These are phyloP conservation scores for Eurosta solidaginis DNA, from an alignment of 1,140 invertebrate species.

Conservation along the genomic window DNA sequence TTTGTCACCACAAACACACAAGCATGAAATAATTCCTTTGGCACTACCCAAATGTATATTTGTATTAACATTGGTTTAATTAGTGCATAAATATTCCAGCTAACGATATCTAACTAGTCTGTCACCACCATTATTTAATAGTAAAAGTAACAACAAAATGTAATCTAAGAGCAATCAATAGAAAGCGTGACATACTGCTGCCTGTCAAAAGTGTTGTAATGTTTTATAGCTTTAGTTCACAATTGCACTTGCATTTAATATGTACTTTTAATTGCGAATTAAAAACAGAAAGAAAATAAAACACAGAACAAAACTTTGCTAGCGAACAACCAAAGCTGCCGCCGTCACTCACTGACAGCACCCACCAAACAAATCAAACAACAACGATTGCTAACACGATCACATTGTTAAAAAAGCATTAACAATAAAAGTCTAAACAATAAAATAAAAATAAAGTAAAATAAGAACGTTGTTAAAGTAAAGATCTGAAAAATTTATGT, in stretches of 20 bases:
- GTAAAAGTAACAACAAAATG: too few species aligned
- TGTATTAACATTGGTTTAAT: too few species aligned
- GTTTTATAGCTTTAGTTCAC: not conserved
- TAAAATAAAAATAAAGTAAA: not conserved
- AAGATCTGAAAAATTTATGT: not conserved
- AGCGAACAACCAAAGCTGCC: too few species aligned
- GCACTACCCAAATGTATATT: too few species aligned
- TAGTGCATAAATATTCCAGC: too few species aligned
- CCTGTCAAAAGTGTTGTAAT: conserved; percentile 12
- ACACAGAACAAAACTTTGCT: not conserved
- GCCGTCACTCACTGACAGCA: not conserved
- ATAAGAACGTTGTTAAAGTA: not conserved
- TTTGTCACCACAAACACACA: too few species aligned
- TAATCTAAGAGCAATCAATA: too few species aligned
- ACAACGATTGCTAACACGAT: not conserved
- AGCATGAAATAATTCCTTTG: too few species aligned
- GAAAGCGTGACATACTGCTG: conserved; percentile 23
- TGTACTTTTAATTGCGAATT: not conserved
- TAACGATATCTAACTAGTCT: too few species aligned
- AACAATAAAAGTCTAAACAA: not conserved
- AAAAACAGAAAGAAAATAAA: not conserved
- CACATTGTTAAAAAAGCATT: not conserved
- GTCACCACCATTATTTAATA: too few species aligned
- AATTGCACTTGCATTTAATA: not conserved
- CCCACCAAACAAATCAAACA: not conserved